phyloP scores from a whole-genome alignment of 2,797 vertebrate genomes.

The Xyrichtys novacula region DNA sequence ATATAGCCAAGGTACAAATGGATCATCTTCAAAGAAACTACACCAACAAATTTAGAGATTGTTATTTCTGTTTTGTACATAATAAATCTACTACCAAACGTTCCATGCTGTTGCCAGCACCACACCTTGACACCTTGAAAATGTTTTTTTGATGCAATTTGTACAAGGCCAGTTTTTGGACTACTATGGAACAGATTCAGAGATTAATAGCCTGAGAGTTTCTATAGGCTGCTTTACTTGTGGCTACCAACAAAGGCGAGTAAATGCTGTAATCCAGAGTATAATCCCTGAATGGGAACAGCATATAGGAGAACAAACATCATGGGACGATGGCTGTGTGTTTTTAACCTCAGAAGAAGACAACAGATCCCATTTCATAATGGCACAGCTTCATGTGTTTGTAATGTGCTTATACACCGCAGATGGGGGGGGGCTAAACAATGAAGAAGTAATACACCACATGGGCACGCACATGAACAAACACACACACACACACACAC shows the following conservation, averaged over 20 bases:
- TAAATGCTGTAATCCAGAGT: conserved; percentile 49
- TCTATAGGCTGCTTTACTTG: conserved; percentile 24
- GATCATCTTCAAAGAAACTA: too few relatives aligned
- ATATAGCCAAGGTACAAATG: too few relatives aligned
- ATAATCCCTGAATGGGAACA: conserved; percentile 67
- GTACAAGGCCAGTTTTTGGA: too few relatives aligned
- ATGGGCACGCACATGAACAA: background rate
- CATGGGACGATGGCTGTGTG: conserved; percentile 22
- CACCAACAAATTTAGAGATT: too few relatives aligned
- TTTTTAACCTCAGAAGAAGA: conserved; percentile 22
- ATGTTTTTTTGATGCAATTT: too few relatives aligned
- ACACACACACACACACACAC: conserved; percentile 1
- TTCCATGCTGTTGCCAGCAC: too few relatives aligned
- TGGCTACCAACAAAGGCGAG: background rate
- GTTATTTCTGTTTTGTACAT: too few relatives aligned
- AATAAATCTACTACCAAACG: too few relatives aligned
- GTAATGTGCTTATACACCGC: conserved; percentile 5
- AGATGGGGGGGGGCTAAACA: conserved; percentile 21
- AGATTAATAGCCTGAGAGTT: background rate
- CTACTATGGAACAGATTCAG: too few relatives aligned
- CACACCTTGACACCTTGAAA: too few relatives aligned
- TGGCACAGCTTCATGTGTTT: conserved; percentile 39
- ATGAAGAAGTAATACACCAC: conserved; percentile 37
- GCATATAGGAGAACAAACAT: conserved; percentile 36
- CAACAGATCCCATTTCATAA: conserved; percentile 45